These are phyloP conservation scores for Ataeniobius toweri DNA, from an alignment of 2,797 vertebrate species.

Conservation along the genomic window DNA sequence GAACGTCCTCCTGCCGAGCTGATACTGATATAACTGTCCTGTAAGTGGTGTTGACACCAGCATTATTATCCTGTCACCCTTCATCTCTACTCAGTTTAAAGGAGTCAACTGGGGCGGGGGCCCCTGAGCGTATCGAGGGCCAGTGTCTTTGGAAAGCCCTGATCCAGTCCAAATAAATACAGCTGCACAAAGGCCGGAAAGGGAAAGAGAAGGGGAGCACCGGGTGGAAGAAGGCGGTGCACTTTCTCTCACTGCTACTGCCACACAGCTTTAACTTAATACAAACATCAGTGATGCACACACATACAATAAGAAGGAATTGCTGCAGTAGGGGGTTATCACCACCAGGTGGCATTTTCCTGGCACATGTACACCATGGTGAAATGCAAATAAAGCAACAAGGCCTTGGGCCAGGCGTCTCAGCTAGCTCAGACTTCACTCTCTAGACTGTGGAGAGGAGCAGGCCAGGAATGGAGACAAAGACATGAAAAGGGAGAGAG, in stretches of 20 bases:
- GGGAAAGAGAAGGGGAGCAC: conserved; percentile 70
- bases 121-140: conserved; percentile 57
- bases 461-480: conserved; percentile 66
- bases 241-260: conserved; percentile 54
- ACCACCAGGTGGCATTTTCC: conserved; percentile 75
- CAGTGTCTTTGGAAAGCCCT: conserved; percentile 63
- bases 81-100: conserved; percentile 75
- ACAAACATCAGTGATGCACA: conserved; percentile 42
- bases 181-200: conserved; percentile 75
- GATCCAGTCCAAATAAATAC: conserved; percentile 73
- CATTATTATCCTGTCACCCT: conserved; percentile 81
- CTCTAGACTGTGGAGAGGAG: conserved; percentile 68
- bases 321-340: conserved; percentile 44
- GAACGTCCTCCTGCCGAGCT: conserved; percentile 75
- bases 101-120: conserved; percentile 63
- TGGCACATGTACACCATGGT: conserved; percentile 66
- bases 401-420: conserved; percentile 75
- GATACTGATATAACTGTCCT: conserved; percentile 80
- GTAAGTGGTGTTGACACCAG: conserved; percentile 80
- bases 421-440: conserved; percentile 76
- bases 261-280: conserved; percentile 40
- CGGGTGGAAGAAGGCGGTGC: conserved; percentile 42
- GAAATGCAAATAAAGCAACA: conserved; percentile 79
- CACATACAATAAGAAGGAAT: conserved; percentile 7
- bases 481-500: conserved; percentile 66